Evolutionary conservation across 2,113 vertebrate genomes (phyloP).

Genomic region (Aegotheles bennettii): DNA sequence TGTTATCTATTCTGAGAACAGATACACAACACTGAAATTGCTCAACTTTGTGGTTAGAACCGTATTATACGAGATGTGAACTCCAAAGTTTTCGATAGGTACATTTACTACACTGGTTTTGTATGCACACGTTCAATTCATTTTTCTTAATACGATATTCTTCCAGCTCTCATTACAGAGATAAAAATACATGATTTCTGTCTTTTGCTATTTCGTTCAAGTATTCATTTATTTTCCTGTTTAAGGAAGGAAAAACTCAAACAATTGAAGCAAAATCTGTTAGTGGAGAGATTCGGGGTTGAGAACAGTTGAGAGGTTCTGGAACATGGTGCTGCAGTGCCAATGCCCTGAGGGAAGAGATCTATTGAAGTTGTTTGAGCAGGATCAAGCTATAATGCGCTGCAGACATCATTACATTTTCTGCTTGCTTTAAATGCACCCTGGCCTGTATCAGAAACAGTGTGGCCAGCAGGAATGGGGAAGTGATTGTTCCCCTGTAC

Average conservation of each 20-base stretch:
- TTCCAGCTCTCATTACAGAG: not conserved
- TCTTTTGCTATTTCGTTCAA: not conserved
- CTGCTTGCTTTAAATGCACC: not conserved
- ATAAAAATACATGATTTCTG: not conserved
- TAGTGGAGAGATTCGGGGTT: not conserved
- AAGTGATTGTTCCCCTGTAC: too few relatives aligned
- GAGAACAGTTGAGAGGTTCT: not conserved
- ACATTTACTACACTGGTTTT: not conserved
- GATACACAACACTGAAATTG: not conserved
- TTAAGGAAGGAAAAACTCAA: not conserved
- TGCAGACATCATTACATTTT: not conserved
- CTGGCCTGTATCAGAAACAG: too few relatives aligned
- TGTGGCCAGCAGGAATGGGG: too few relatives aligned
- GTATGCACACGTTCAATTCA: not conserved
- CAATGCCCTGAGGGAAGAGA: not conserved
- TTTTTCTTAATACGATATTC: not conserved
- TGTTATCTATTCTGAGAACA: not conserved
- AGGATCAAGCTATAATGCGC: not conserved
- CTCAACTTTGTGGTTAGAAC: not conserved
- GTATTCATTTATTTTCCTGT: not conserved
- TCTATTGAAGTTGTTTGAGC: not conserved
- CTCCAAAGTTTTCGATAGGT: not conserved
- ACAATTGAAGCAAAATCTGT: not conserved
- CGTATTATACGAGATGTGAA: not conserved
- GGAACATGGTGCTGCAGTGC: accelerated